Percentiles rank a stretch among this genome's conserved stretches.
These are phyloP conservation scores for Dromaius novaehollandiae DNA, from an alignment of 2,113 vertebrate species.

Conservation along the genomic window DNA sequence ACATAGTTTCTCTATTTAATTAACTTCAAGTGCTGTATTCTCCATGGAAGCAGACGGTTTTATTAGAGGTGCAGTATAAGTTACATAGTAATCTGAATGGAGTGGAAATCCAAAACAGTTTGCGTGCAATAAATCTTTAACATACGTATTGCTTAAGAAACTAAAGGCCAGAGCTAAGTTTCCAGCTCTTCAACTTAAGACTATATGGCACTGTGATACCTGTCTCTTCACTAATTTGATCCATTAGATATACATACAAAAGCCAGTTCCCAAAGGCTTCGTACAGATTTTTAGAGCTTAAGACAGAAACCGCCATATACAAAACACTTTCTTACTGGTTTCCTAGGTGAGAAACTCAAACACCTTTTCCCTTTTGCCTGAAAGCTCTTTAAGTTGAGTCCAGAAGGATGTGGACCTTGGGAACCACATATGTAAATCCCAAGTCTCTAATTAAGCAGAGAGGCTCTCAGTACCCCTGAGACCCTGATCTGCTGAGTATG, in stretches of 20 bases:
- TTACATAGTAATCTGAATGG: conserved; percentile 30
- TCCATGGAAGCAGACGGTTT: conserved; percentile 38
- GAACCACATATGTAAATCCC: not conserved
- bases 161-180: not conserved
- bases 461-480: not conserved
- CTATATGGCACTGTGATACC: not conserved
- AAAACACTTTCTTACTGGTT: not conserved
- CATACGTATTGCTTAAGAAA: not conserved
- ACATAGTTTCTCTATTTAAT: conserved; percentile 61
- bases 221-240: conserved; percentile 23
- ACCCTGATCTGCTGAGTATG: not conserved
- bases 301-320: not conserved
- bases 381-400: not conserved
- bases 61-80: conserved; percentile 55
- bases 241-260: not conserved
- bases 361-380: not conserved
- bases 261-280: not conserved
- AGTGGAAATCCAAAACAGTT: conserved; percentile 23
- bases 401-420: not conserved
- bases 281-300: not conserved
- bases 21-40: conserved; percentile 55
- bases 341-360: conserved; percentile 5
- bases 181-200: not conserved
- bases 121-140: not conserved
- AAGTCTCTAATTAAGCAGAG: not conserved